These are phyloP conservation scores for Dorcus hopei DNA, from an alignment of 2,888 invertebrate species.

Conservation along the genomic window DNA sequence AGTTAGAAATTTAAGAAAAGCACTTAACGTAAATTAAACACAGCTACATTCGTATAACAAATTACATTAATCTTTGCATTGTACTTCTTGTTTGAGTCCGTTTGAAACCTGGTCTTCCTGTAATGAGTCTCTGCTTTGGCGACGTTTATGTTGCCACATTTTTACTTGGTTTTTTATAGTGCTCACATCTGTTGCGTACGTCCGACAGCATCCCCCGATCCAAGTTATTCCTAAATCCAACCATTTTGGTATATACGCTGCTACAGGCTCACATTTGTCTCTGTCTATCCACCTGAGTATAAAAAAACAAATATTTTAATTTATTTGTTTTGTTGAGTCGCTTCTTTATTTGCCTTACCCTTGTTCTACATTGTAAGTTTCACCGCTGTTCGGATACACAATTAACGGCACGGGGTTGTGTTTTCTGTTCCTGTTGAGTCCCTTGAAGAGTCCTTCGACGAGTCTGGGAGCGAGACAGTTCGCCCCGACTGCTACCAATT, in stretches of 20 bases:
- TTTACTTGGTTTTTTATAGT: slow-evolving; percentile 66
- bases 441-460: slow-evolving; percentile 60
- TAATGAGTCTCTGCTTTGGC: too few species aligned
- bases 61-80: too few species aligned
- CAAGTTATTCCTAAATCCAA: slow-evolving; percentile 74
- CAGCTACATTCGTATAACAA: too few species aligned
- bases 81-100: too few species aligned
- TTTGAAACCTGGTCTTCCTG: too few species aligned
- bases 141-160: slow-evolving; percentile 42
- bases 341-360: slow-evolving; percentile 52
- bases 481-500: slow-evolving; percentile 82
- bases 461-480: slow-evolving; percentile 78
- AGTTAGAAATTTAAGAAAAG: too few species aligned
- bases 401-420: slow-evolving; percentile 67
- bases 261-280: slow-evolving; percentile 68
- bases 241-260: slow-evolving; percentile 76
- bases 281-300: slow-evolving; percentile 67
- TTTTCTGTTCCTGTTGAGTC: slow-evolving; percentile 52
- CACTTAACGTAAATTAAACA: too few species aligned
- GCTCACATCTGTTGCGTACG: slow-evolving; percentile 76
- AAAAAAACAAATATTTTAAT: not conserved
- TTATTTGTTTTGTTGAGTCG: too few species aligned
- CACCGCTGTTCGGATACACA: slow-evolving; percentile 92
- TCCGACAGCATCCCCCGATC: slow-evolving; percentile 90
- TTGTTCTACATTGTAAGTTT: slow-evolving; percentile 68